A percentile compares a stretch with the other conserved stretches of the same genome.
Evolutionary conservation across 2,888 invertebrate genomes (phyloP).

Genomic region (Eristalis tenax): DNA sequence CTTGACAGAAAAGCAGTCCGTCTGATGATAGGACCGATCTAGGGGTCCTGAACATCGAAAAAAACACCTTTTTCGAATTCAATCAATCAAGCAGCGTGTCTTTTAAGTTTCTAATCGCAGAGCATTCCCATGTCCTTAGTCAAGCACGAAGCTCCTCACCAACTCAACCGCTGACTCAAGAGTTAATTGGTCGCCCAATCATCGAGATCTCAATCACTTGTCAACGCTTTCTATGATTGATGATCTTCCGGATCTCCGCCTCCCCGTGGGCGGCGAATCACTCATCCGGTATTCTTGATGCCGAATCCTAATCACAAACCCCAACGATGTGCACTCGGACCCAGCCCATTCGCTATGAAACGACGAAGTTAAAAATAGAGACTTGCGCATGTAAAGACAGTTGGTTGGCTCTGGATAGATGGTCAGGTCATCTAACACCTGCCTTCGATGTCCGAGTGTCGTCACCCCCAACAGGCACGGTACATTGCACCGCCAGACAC

Average conservation of each 20-base stretch:
- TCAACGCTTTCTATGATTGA: neutral
- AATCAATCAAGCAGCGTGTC: too few species aligned
- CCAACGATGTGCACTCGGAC: neutral
- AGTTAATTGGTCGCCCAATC: neutral
- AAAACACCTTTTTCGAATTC: too few species aligned
- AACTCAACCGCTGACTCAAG: neutral
- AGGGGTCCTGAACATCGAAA: too few species aligned
- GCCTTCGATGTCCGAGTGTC: neutral
- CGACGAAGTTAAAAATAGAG: neutral
- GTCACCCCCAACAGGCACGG: neutral
- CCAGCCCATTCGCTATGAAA: neutral
- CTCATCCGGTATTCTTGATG: neutral
- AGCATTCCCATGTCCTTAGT: neutral
- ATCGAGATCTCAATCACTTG: neutral
- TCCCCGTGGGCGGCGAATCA: neutral
- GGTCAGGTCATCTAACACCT: neutral
- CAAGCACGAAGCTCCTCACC: neutral
- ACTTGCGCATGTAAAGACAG: neutral
- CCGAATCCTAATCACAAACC: neutral
- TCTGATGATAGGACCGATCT: too few species aligned
- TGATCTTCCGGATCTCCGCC: neutral
- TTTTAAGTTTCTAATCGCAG: too few species aligned
- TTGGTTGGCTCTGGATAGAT: neutral
- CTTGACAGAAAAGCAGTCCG: too few species aligned
- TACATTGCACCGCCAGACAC: neutral